Evolutionary conservation across 1,140 invertebrate species (phyloP), one percentile per base, ranked within the genome.

Genomic region (Druon quercuslanigerum): DNA sequence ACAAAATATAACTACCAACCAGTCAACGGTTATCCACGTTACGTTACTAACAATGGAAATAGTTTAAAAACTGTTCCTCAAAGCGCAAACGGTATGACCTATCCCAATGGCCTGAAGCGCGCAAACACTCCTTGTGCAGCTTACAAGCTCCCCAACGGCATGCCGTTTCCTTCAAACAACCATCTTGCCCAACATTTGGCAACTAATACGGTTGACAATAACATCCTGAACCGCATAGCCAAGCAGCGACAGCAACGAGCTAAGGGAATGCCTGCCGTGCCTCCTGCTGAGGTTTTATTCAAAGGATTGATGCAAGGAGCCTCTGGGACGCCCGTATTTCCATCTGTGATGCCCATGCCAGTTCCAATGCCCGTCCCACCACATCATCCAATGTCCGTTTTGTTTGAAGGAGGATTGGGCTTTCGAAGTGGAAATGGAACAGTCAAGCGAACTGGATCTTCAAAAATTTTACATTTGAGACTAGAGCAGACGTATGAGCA

Each of bases 401-500:
- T 89, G 0, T 89, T 88, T 46, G 86, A 87, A 40, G 79, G 83
- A 12, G 83, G 84, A 7, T 57, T 90, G 16, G 84, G 82, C 6
- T 66, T 89, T 17, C 84, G 88, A 76, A 89, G 88, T 66, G 79
- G 80, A 5, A 82, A 71, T 40, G 74, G 72, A n/a, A 80, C 84
- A 16, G 83, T 85, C 13, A 91, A 91, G 76, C 87, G 92, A 19
- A 92, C 83, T 88, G 95, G 94, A 33, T 93, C 94, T 14, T 94
- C 95, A 0, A 93, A 93, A 79, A 93, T 95, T 74, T 88, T 96
- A 3, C 95, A 96, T 87, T 89, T 93, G n/a, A 92, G 94, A 19
- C 89, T 97, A 8, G 96, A 97, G 85, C 94, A 96, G 73, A 96
- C 95, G 80, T 96, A 96, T 84, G 96, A 96, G 73, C 96, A 97